Evolutionary conservation across 2,113 vertebrate species (phyloP), one percentile per base, ranked within the genome.

Genomic region (Daubentonia madagascariensis): DNA sequence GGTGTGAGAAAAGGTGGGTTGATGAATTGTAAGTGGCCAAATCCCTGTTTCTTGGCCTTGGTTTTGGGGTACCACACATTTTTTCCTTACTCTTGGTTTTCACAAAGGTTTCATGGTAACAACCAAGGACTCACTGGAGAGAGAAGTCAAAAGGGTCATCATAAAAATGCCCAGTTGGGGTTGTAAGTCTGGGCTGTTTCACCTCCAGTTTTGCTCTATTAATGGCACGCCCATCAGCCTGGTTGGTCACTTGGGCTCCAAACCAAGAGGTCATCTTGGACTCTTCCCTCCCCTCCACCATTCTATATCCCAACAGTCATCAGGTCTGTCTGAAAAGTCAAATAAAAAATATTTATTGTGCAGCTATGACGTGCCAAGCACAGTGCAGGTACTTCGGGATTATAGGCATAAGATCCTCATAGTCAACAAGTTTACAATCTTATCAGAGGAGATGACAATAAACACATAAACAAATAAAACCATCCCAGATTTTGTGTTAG

Each of bases 161-260:
- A 20, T 61, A 57, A 93, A 67, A 85, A 54, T n/a, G n/a, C 20
- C 16, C 48, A 8, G 61, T 5, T 5, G 3, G 80, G 11, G 9
- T 54, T 22, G 0, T 20, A 23, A 45, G 16, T 30, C 37, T 12
- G 32, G 59, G 52, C 73, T 54, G 4, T 52, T 16, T 61, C 32
- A 50, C 9, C 40, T 89, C 79, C 25, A 10, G 54, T 12, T 28
- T 40, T 67, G 12, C 75, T 65, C 43, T 85, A 0, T 35, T 30
- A 50, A 22, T 6, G 6, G 18, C 17, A 23, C 0, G 0, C 10
- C 16, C 11, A 1, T 72, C 32, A 9, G 3, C 43, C 59, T 12
- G 40, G 28, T 13, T 13, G 43, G 45, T 14, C 89, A 25, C 35
- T 40, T 4, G 6, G 22, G 57, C 54, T 54, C 17, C 59, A 50